Base-by-base conservation (phyloP, 2,113 vertebrate genomes). In the Scortum barcoo region DNA sequence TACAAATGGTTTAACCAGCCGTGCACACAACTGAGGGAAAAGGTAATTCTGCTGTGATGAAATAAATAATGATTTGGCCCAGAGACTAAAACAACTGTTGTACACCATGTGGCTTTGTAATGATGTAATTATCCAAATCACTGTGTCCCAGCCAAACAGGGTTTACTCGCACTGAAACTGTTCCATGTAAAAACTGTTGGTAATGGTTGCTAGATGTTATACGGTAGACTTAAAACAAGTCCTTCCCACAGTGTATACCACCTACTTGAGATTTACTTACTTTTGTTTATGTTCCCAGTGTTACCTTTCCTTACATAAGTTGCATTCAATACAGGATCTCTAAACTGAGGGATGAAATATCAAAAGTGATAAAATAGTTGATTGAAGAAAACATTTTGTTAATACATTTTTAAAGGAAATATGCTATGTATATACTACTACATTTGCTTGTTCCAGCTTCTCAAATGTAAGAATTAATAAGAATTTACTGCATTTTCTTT, bases 41-140 rank as follows among this genome's bases (percentile, higher is more conserved):
- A 76, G 60, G 53, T 74, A 66, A 68, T 75, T 78, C 74, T 77
- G 44, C 56, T 84, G 76, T 82, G 40, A 87, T 86, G 19, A 74
- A 76, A 78, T 77, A 84, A 80, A 86, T 58, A 54, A 78, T 50
- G 63, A 83, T 81, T 83, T 86, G 50, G 26, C 24, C 1, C 69
- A 24, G 72, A 60, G 24, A 74, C 72, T 73, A 36, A 79, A 85
- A 76, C 68, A 79, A 80, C 50, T 68, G 61, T 33, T 81, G 74
- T 56, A 79, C 66, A 46, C 36, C 30, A 73, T 72, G 62, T 78
- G 65, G 78, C 56, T 69, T 69, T 66, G 51, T 60, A 66, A 73
- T 81, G 48, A 80, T 67, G 60, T 33, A 33, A 72, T 84, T 56
- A 86, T 76, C 75, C 28, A 72, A 72, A 84, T 82, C 26, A 22